Conservation (phyloP, 2,113 vertebrate species). For the Syngnathus scovelli region DNA sequence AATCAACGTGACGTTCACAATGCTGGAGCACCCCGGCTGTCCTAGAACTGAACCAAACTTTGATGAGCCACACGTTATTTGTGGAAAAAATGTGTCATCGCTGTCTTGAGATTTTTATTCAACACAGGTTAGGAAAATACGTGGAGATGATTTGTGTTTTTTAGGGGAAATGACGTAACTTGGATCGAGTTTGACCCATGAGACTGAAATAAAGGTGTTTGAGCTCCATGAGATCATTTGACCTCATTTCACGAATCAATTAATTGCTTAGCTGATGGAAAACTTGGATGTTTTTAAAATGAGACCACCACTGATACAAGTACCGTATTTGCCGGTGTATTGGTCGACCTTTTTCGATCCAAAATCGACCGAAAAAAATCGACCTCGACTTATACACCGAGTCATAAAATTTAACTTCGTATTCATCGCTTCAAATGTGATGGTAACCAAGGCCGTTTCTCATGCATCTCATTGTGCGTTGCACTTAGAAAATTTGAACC, state of each 20-base stretch:
- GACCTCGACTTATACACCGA: too few species aligned
- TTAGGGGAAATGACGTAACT: conserved; percentile 26
- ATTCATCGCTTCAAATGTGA: too few species aligned
- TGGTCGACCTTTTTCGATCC: too few species aligned
- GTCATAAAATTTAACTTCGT: too few species aligned
- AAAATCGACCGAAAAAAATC: too few species aligned
- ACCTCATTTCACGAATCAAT: conserved; percentile 47
- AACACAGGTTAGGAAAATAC: conserved; percentile 13
- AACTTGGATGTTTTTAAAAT: background rate
- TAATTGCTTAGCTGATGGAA: conserved; percentile 26
- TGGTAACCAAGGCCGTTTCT: too few species aligned
- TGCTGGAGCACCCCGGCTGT: conserved; percentile 10
- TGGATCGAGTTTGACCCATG: conserved; percentile 24
- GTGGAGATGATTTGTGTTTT: conserved; percentile 20
- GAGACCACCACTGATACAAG: background rate
- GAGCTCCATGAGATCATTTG: conserved; percentile 51
- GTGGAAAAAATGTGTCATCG: conserved; percentile 4
- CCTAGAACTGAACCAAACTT: conserved; percentile 20
- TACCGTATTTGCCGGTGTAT: too few species aligned
- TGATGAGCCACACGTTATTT: conserved; percentile 35
- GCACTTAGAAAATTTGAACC: too few species aligned
- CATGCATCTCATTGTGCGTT: too few species aligned
- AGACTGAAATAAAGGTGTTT: conserved; percentile 16
- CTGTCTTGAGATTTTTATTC: conserved; percentile 16
- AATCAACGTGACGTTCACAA: conserved; percentile 28